Percentiles rank a stretch among this genome's conserved stretches.
phyloP scores from a whole-genome alignment of 2,113 vertebrate genomes.

The Hippocampus mohnikei region DNA sequence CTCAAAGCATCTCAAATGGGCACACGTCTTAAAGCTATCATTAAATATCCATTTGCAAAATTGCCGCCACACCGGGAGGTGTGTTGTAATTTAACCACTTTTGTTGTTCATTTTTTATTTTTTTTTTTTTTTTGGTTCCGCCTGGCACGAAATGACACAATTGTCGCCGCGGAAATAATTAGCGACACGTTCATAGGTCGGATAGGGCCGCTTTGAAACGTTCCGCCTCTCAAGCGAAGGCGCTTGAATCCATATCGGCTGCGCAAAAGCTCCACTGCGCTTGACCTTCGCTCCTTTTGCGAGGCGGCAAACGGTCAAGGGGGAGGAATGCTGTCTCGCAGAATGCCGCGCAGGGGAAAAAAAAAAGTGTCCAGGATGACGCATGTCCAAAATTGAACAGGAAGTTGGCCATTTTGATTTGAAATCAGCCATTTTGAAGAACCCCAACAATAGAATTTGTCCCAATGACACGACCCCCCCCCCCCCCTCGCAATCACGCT shows the following conservation, averaged over 20 bases:
- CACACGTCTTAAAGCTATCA: not conserved
- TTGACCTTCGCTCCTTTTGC: not conserved
- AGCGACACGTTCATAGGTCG: not conserved
- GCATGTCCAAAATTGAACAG: not conserved
- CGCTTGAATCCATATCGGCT: not conserved
- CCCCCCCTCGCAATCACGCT: not conserved
- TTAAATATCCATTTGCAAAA: slow-evolving; percentile 7
- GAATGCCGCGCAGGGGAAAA: not conserved
- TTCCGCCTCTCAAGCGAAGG: not conserved
- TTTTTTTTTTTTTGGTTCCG: not conserved
- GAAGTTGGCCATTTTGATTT: not conserved
- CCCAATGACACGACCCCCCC: not conserved
- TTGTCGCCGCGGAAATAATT: not conserved
- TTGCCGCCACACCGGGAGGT: not conserved
- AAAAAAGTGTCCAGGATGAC: too few species aligned
- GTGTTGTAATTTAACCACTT: not conserved
- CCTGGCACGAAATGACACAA: not conserved
- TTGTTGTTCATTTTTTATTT: not conserved
- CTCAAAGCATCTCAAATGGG: not conserved
- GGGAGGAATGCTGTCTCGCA: not conserved
- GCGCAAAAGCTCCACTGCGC: not conserved
- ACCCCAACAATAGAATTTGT: not conserved
- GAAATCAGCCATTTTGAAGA: not conserved
- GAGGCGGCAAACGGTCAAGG: not conserved
- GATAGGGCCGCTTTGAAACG: not conserved